phyloP scores from a whole-genome alignment of 2,113 vertebrate genomes.

The Lepisosteus osseus region DNA sequence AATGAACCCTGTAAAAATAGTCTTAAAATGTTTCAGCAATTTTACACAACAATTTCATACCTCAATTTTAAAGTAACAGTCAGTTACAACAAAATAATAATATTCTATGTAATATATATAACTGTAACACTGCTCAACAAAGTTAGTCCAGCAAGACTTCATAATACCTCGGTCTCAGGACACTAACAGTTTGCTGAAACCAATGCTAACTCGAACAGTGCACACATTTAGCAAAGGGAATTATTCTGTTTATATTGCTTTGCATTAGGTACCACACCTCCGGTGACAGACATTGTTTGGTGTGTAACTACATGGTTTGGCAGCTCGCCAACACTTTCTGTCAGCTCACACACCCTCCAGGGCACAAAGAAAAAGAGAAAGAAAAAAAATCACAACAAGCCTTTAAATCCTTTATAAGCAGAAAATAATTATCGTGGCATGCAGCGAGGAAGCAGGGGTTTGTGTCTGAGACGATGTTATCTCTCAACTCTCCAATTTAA shows the following conservation, averaged over 20 bases:
- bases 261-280: neutral
- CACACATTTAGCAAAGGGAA: neutral
- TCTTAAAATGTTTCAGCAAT: no score
- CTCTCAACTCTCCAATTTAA: neutral
- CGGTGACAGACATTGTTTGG: neutral
- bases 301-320: slow-evolving; percentile 1
- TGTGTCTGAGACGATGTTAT: neutral
- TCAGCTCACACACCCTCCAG: neutral
- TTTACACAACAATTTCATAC: no score
- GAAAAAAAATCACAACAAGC: neutral
- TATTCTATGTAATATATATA: no score
- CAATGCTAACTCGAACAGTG: neutral
- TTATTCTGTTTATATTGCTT: neutral
- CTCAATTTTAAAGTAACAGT: no score
- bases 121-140: no score
- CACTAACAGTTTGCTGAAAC: neutral
- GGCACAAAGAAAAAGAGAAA: neutral
- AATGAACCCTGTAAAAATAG: no score
- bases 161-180: no score
- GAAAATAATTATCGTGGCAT: slow-evolving; percentile 19
- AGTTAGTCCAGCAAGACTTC: no score
- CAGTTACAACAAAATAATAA: no score
- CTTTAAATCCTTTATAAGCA: slow-evolving; percentile 19
- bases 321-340: neutral
- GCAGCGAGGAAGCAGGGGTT: slow-evolving; percentile 2